These are phyloP conservation scores for Helicoverpa assulta DNA, from an alignment of 2,888 invertebrate species.

Conservation along the genomic window DNA sequence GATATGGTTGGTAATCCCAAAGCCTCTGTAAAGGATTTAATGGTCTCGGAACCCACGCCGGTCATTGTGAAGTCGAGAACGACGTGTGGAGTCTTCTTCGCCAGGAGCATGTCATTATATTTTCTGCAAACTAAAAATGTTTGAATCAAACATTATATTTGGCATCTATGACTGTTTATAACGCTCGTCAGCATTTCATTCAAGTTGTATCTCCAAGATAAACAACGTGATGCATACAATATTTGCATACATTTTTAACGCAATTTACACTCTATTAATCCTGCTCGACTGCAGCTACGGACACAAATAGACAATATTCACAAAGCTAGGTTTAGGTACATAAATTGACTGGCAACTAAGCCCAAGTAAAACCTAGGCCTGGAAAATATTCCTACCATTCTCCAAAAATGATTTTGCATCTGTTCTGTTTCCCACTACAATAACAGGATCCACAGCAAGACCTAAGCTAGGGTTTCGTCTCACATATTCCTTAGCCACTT, in stretches of 20 bases:
- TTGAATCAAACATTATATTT: constrained; percentile 24
- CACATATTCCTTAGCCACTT: constrained; percentile 93
- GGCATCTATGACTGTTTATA: constrained; percentile 7
- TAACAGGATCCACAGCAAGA: constrained; percentile 91
- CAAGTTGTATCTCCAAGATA: constrained; percentile 3
- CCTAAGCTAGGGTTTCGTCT: constrained; percentile 92
- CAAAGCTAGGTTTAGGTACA: background rate
- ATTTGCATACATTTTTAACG: constrained; percentile 19
- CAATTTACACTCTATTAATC: constrained; percentile 14
- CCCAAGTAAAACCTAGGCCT: background rate
- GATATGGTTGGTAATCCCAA: constrained; percentile 95
- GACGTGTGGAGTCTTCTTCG: constrained; percentile 93
- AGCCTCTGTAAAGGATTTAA: constrained; percentile 95
- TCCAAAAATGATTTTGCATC: constrained; percentile 93
- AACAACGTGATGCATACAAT: constrained; percentile 12
- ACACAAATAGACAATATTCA: background rate
- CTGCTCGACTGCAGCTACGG: constrained; percentile 8
- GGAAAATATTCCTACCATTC: constrained; percentile 88
- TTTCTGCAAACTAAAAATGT: constrained; percentile 92
- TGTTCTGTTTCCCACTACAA: constrained; percentile 92
- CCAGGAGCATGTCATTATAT: constrained; percentile 92
- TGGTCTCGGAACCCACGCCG: constrained; percentile 95
- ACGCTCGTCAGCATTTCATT: constrained; percentile 1
- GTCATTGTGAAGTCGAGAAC: constrained; percentile 95
- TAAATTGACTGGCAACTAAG: no score